phyloP scores from a whole-genome alignment of 2,797 vertebrate genomes.

The Hippoglossus hippoglossus region DNA sequence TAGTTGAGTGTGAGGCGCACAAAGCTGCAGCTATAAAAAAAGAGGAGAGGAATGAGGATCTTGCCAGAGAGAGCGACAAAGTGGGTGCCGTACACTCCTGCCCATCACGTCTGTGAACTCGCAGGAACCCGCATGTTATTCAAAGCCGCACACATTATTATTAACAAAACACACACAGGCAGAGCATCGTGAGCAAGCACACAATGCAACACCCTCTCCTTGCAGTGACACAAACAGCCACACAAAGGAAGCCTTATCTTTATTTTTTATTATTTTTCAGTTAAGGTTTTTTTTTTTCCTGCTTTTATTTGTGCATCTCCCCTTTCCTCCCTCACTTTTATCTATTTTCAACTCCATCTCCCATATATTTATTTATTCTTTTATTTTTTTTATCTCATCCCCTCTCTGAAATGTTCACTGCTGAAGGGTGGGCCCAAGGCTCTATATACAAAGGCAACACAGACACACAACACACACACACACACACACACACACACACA shows the following conservation, averaged over 20 bases:
- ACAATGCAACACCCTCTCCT: neutral
- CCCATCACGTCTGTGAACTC: neutral
- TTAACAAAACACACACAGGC: neutral
- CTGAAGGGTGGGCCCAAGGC: constrained; percentile 51
- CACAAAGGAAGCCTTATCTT: constrained; percentile 1
- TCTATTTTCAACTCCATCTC: constrained; percentile 40
- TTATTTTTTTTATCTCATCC: constrained; percentile 34
- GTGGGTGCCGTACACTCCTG: neutral
- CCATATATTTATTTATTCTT: constrained; percentile 9
- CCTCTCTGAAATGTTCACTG: constrained; percentile 39
- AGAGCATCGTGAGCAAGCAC: neutral
- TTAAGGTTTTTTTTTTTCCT: constrained; percentile 9
- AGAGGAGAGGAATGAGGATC: neutral
- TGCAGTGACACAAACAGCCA: neutral
- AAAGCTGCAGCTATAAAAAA: constrained; percentile 28
- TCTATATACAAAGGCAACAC: constrained; percentile 23
- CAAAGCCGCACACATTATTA: constrained; percentile 1
- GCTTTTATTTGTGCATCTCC: constrained; percentile 13
- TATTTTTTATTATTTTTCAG: constrained; percentile 15
- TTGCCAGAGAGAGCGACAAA: constrained; percentile 9
- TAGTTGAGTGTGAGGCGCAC: neutral
- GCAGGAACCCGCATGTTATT: constrained; percentile 2
- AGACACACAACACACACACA: constrained; percentile 13
- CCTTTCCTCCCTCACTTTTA: constrained; percentile 1
- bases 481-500: neutral